Evolutionary conservation across 2,888 invertebrate species (phyloP).

Genomic region (Brenthis hecate): DNA sequence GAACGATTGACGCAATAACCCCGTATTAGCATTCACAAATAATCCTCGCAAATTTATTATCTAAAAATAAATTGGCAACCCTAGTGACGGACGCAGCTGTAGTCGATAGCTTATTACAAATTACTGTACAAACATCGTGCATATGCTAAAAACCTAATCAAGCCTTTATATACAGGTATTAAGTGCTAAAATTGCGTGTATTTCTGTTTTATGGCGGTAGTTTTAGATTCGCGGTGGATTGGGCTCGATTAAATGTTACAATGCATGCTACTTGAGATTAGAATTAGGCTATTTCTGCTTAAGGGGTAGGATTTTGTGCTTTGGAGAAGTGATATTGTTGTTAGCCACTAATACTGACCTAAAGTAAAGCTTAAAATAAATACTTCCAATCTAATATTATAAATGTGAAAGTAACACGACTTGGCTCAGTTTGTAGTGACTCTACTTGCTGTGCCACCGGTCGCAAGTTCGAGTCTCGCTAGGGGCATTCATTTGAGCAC

Average conservation of each 20-base stretch:
- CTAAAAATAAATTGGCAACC: slow-evolving; percentile 77
- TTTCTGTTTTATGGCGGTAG: slow-evolving; percentile 40
- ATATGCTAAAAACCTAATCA: slow-evolving; percentile 38
- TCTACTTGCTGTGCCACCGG: no score
- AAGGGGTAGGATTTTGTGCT: slow-evolving; percentile 17
- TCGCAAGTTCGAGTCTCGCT: no score
- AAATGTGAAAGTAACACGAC: no score
- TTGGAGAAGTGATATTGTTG: slow-evolving; percentile 11
- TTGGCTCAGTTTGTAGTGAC: no score
- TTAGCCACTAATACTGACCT: no score
- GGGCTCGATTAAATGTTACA: slow-evolving; percentile 57
- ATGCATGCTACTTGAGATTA: slow-evolving; percentile 52
- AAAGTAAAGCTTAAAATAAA: no score
- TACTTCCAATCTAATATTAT: no score
- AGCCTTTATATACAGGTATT: slow-evolving; percentile 38
- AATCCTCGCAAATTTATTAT: slow-evolving; percentile 69
- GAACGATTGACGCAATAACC: slow-evolving; percentile 62
- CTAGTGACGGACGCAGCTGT: slow-evolving; percentile 72
- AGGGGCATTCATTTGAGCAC: no score
- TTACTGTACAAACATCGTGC: slow-evolving; percentile 52
- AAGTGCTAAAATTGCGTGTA: slow-evolving; percentile 44
- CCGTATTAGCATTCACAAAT: slow-evolving; percentile 57
- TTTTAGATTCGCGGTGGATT: slow-evolving; percentile 42
- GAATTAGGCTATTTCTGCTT: slow-evolving; percentile 48
- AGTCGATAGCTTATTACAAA: slow-evolving; percentile 73